These are phyloP conservation scores for Lutra lutra DNA, from an alignment of 2,797 vertebrate species.

Conservation along the genomic window DNA sequence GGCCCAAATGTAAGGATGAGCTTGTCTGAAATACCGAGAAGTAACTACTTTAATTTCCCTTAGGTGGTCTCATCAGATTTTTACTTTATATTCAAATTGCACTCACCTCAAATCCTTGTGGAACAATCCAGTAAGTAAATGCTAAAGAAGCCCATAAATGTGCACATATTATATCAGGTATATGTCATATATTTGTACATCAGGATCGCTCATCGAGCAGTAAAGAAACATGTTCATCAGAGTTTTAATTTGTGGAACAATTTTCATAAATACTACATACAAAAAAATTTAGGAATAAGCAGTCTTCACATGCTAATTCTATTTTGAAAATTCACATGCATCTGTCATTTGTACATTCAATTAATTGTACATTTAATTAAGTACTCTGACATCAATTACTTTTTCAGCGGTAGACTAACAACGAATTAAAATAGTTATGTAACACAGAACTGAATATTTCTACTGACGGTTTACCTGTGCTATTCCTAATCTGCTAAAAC, in stretches of 20 bases:
- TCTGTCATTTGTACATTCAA: not conserved
- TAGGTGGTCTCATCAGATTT: not conserved
- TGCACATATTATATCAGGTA: too few species aligned
- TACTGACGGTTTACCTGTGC: not conserved
- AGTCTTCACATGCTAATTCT: not conserved
- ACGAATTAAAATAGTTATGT: not conserved
- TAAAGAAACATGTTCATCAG: not conserved
- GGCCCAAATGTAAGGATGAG: not conserved
- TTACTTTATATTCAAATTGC: not conserved
- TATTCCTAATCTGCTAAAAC: not conserved
- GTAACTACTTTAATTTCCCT: not conserved
- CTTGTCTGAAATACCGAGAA: not conserved
- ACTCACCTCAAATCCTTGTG: not conserved
- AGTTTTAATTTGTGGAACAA: slow-evolving; percentile 20
- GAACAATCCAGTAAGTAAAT: not conserved
- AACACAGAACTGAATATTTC: not conserved
- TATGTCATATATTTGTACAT: not conserved
- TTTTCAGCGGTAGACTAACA: not conserved
- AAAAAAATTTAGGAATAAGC: not conserved
- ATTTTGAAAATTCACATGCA: not conserved
- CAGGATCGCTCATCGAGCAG: not conserved
- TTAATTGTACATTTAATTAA: not conserved
- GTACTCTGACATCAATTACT: not conserved
- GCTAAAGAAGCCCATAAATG: not conserved
- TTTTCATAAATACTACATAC: not conserved